Evolutionary conservation across 35 echinoderm and acorn worm genomes (phyloP).

Genomic region (Stichopus chloronotus): DNA sequence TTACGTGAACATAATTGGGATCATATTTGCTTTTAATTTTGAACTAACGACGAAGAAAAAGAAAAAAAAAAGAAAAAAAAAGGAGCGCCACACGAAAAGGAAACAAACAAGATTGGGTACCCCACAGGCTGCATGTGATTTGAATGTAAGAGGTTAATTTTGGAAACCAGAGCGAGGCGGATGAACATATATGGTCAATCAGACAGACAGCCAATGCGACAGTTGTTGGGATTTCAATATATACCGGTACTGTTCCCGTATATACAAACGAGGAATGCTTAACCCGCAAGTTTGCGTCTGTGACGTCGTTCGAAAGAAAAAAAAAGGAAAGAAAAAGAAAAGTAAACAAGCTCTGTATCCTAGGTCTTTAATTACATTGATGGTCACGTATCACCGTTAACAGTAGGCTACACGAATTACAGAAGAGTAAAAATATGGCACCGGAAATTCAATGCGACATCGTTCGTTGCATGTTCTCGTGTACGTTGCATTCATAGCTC

Average conservation of each 20-base stretch:
- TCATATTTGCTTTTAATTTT: no score
- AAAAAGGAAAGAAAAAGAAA: neutral
- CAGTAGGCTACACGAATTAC: no score
- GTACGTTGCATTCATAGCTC: no score
- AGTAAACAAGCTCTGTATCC: neutral
- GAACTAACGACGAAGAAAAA: no score
- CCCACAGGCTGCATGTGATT: neutral
- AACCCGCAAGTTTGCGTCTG: neutral
- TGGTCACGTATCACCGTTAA: no score
- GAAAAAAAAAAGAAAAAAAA: neutral
- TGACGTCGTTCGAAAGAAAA: neutral
- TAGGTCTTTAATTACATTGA: neutral
- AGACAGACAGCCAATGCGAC: neutral
- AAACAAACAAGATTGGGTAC: neutral
- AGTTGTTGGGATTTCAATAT: neutral
- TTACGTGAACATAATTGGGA: no score
- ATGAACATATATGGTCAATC: constrained; percentile 16
- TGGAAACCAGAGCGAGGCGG: neutral
- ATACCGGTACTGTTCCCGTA: neutral
- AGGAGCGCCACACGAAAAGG: neutral
- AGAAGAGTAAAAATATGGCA: no score
- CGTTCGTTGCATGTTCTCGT: no score
- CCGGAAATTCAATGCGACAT: no score
- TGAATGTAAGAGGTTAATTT: neutral
- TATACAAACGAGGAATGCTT: neutral